Conservation (phyloP, 2,113 vertebrate species). For the Platysternon megacephalum region DNA sequence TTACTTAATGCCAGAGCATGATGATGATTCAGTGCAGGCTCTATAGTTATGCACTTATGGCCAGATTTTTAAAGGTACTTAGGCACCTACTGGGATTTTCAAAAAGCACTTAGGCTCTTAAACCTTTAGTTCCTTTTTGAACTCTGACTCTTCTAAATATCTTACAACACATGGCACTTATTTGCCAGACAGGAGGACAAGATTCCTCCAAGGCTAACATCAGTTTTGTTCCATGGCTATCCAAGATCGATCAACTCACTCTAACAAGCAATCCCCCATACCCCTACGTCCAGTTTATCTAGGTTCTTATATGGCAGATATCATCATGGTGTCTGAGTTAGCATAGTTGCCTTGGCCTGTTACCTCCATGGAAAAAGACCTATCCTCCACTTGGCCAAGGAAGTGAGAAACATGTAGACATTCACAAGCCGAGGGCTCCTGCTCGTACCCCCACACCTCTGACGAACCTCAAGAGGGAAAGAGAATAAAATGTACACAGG, state of each 20-base stretch:
- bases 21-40: neutral
- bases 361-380: neutral
- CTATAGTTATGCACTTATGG: neutral
- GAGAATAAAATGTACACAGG: neutral
- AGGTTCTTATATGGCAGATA: neutral
- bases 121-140: neutral
- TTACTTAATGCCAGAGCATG: neutral
- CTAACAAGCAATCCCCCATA: neutral
- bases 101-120: neutral
- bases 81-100: neutral
- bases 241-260: neutral
- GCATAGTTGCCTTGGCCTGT: neutral
- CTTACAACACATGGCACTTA: neutral
- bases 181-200: neutral
- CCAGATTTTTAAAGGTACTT: constrained; percentile 6
- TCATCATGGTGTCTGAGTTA: neutral
- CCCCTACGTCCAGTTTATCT: neutral
- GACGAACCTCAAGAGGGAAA: neutral
- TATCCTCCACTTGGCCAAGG: neutral
- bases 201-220: neutral
- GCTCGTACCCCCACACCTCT: neutral
- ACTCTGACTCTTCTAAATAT: neutral
- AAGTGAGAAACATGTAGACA: neutral
- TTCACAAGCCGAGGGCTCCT: neutral
- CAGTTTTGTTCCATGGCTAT: neutral